A percentile compares a stretch with the other conserved stretches of the same genome.
phyloP scores from a whole-genome alignment of 1,140 invertebrate species.

The Zaprionus tsacasi region DNA sequence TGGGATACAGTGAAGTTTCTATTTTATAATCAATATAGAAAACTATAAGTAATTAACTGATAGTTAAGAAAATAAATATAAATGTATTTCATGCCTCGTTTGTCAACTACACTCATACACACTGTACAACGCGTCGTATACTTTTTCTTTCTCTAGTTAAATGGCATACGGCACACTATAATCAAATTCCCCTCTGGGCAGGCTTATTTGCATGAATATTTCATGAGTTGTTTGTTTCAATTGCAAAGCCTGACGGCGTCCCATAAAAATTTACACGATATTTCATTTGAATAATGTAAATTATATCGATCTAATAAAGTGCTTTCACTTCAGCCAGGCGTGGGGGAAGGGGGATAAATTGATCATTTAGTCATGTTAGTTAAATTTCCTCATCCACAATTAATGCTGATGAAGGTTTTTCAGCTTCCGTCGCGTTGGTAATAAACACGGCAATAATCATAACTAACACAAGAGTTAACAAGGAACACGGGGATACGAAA shows the following conservation, averaged over 20 bases:
- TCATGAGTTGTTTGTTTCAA: constrained; percentile 24
- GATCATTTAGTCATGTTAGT: constrained; percentile 37
- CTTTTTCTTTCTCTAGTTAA: neutral
- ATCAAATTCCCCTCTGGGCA: constrained; percentile 5
- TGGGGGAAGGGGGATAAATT: neutral
- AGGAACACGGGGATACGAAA: constrained; percentile 36
- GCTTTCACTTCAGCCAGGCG: neutral
- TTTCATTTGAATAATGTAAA: constrained; percentile 62
- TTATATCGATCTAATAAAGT: constrained; percentile 50
- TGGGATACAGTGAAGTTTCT: neutral
- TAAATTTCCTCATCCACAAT: constrained; percentile 64
- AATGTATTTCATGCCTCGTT: neutral
- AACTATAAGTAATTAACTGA: neutral
- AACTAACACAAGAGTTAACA: constrained; percentile 68
- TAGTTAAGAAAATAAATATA: neutral
- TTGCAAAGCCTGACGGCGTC: constrained; percentile 16
- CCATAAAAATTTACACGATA: constrained; percentile 22
- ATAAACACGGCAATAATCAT: constrained; percentile 82
- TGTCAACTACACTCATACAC: neutral
- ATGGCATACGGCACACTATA: neutral
- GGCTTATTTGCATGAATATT: constrained; percentile 20
- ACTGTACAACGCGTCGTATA: neutral
- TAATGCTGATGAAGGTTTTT: constrained; percentile 78
- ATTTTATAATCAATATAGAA: neutral
- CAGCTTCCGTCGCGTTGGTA: constrained; percentile 54